phyloP scores from a whole-genome alignment of 1,140 invertebrate genomes.

The Zaprionus gabonicus region DNA sequence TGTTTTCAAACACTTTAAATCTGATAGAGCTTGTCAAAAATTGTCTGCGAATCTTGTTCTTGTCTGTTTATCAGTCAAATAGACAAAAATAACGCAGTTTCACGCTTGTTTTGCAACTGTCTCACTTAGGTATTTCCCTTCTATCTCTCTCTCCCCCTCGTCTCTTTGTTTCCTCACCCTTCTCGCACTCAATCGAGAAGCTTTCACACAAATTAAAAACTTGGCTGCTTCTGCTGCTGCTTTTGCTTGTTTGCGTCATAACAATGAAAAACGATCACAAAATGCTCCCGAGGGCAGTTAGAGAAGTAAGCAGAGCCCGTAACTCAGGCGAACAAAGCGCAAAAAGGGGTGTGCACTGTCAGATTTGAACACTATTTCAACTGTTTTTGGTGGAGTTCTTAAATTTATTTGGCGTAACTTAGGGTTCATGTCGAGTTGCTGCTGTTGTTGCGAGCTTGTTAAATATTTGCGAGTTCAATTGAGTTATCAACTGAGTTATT shows the following conservation, averaged over 20 bases:
- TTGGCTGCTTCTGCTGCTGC: background rate
- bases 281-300: slow-evolving; percentile 21
- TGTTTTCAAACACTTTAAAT: too few relatives aligned
- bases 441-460: slow-evolving; percentile 18
- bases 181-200: background rate
- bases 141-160: background rate
- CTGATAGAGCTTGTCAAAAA: background rate
- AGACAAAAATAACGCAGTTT: background rate
- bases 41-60: background rate
- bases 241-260: background rate
- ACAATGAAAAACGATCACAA: slow-evolving; percentile 20
- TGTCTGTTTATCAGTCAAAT: background rate
- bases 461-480: slow-evolving; percentile 50
- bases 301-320: background rate
- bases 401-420: background rate
- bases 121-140: too few relatives aligned
- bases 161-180: background rate
- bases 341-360: background rate
- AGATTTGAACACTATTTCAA: background rate
- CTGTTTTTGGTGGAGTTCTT: background rate
- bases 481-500: slow-evolving; percentile 13
- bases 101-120: background rate
- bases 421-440: background rate
- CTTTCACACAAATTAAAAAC: slow-evolving; percentile 8
- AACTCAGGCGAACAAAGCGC: slow-evolving; percentile 5